A percentile compares a stretch with the other conserved stretches of the same genome.
Evolutionary conservation across 2,797 vertebrate genomes (phyloP).

Genomic region (Falco concolor): DNA sequence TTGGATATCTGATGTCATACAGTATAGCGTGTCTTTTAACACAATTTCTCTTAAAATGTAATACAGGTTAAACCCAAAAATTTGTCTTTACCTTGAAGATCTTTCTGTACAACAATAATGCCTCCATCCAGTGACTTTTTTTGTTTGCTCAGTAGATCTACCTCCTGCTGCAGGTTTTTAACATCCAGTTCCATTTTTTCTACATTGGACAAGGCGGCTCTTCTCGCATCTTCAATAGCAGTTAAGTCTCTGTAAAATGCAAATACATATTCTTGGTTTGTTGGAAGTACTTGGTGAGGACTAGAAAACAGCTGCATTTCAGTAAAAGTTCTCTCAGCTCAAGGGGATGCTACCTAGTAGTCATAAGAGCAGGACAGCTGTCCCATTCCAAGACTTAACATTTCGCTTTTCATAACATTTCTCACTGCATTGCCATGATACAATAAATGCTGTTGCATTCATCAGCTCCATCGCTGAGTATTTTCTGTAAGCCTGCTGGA

Average conservation of each 20-base stretch:
- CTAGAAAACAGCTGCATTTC: neutral
- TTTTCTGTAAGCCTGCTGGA: neutral
- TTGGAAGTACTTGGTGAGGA: neutral
- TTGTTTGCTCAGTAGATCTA: conserved; percentile 57
- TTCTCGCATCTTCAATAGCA: conserved; percentile 66
- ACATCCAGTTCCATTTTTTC: conserved; percentile 67
- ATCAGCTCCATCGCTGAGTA: neutral
- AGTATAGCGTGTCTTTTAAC: neutral
- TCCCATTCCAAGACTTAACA: neutral
- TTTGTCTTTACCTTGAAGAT: conserved; percentile 69
- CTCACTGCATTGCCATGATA: neutral
- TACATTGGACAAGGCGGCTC: conserved; percentile 39
- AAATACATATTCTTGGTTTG: neutral
- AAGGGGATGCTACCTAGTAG: neutral
- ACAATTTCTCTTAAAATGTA: neutral
- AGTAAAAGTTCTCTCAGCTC: neutral
- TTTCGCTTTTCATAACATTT: neutral
- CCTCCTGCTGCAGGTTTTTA: conserved; percentile 70
- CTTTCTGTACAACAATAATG: conserved; percentile 31
- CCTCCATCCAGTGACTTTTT: conserved; percentile 66
- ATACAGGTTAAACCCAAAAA: neutral
- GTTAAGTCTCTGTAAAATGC: conserved; percentile 66
- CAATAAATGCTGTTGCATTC: neutral
- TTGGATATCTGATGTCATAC: neutral
- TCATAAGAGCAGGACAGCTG: neutral